Base-by-base conservation (phyloP, 2,113 vertebrate genomes). In the Marmota monax region DNA sequence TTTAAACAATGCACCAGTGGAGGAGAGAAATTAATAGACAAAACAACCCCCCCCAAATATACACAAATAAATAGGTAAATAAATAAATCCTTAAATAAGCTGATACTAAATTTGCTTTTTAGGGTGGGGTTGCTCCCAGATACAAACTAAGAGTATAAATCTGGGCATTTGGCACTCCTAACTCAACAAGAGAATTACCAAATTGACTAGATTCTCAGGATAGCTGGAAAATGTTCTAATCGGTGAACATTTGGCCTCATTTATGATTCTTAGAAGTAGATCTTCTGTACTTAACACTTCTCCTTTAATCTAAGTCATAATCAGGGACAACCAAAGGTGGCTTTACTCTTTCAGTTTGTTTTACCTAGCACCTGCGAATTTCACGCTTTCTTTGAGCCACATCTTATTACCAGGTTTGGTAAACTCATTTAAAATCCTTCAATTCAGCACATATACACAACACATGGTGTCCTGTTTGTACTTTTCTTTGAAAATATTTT, bases 121-220 rank as follows among this genome's bases (percentile, higher is more conserved):
- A 61, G 22, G 5, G 11, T 14, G 22, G 3, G 3, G 5, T 56
- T 56, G 13, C 22, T 91, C 88, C 74, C 45, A 90, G 8, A 79
- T 88, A 63, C 74, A 70, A 88, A 13, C 27, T 90, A 63, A 58
- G 25, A 90, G 4, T 67, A 73, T 88, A 93, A 48, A 37, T 32
- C 39, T 84, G 48, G 61, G 4, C 25, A 51, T 2, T 14, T 58
- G 18, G 48, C 25, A 39, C 1, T 89, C 6, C 65, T 32, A 88
- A 80, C 7, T 88, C 4, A 90, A 17, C 18, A 29, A 1, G 79
- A 63, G 61, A 9, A 7, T 82, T 88, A 69, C 69, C 7, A n/a
- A 79, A 82, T 85, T 58, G 92, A 85, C 20, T 77, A 79, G n/a
- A n/a, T 88, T 77, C 67, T 94, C 22, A 51, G 82, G 20, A 58